A percentile compares a stretch with the other conserved stretches of the same genome.
Conservation (phyloP, 2,797 vertebrate species). For the Pseudochirops cupreus region DNA sequence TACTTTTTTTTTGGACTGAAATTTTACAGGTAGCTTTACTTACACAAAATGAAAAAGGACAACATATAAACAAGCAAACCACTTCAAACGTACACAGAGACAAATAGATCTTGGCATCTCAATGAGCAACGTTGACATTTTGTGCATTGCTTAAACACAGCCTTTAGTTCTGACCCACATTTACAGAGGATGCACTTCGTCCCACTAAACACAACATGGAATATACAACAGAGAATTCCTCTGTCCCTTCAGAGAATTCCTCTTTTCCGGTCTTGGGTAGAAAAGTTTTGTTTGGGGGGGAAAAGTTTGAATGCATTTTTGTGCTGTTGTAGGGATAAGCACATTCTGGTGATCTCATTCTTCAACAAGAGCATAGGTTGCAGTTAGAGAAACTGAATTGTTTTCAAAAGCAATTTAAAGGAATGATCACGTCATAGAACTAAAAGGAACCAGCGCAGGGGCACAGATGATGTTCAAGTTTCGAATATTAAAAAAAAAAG, state of each 20-base stretch:
- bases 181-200: conserved; percentile 85
- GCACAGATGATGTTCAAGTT: conserved; percentile 57
- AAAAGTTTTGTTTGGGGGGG: conserved; percentile 49
- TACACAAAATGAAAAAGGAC: conserved; percentile 84
- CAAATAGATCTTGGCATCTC: conserved; percentile 75
- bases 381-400: conserved; percentile 68
- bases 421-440: conserved; percentile 69
- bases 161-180: conserved; percentile 73
- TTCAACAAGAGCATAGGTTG: conserved; percentile 67
- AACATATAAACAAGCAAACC: conserved; percentile 79
- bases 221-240: conserved; percentile 67
- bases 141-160: conserved; percentile 61
- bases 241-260: conserved; percentile 71
- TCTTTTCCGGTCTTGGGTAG: conserved; percentile 62
- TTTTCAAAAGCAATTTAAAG: conserved; percentile 75
- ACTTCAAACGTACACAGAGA: conserved; percentile 78
- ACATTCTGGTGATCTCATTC: conserved; percentile 69
- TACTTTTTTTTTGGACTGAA: conserved; percentile 84
- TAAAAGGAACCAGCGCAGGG: conserved; percentile 37
- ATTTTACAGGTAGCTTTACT: conserved; percentile 86
- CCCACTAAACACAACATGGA: conserved; percentile 79
- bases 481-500: conserved; percentile 56
- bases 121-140: conserved; percentile 71
- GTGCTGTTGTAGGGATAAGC: conserved; percentile 73
- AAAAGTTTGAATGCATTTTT: conserved; percentile 70